Base-by-base conservation (phyloP, 1,140 invertebrate species). In the Lithobius niger region DNA sequence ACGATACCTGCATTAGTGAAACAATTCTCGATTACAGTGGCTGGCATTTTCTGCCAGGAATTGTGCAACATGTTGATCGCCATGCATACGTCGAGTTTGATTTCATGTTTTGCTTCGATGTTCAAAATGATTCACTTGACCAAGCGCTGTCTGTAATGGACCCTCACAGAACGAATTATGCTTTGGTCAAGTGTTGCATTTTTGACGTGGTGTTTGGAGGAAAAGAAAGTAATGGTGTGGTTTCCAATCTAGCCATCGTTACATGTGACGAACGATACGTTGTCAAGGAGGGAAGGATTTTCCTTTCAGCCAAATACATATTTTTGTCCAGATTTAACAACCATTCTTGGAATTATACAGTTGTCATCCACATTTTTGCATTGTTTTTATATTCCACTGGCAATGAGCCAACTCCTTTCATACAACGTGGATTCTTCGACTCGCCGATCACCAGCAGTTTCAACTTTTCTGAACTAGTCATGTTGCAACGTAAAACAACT, bases 171-270 rank as follows among this genome's bases (percentile, higher is more conserved):
- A n/a, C 31, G 31, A 10, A 36, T 36, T 10, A 36, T 36, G 31
- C 31, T n/a, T 36, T 36, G 31, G 31, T 36, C 31, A 36, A 10
- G 31, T 10, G 45, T 13, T 48, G 45, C 45, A 48, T 6, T 48
- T 19, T 48, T 19, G 22, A 48, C 19, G 45, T 48, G 10, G 45
- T 48, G 45, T 48, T 48, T 13, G 45, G 45, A 10, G 45, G 45
- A 10, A 48, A 48, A 24, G 19, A 24, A 10, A 10, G 45, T 13
- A 48, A 6, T 18, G 45, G 6, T 13, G 19, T 19, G 13, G 45
- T 19, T 19, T 48, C 19, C 22, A 24, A 48, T 19, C 13, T 6
- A 19, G 45, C 6, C 6, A 18, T 48, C 13, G 45, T 6, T 10
- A 19, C 6, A 24, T 48, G 18, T 6, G 6, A 6, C 6, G 45